A percentile compares a stretch with the other conserved stretches of the same genome.
phyloP scores from a whole-genome alignment of 1,140 invertebrate species.

The Rhagoletis zephyria region DNA sequence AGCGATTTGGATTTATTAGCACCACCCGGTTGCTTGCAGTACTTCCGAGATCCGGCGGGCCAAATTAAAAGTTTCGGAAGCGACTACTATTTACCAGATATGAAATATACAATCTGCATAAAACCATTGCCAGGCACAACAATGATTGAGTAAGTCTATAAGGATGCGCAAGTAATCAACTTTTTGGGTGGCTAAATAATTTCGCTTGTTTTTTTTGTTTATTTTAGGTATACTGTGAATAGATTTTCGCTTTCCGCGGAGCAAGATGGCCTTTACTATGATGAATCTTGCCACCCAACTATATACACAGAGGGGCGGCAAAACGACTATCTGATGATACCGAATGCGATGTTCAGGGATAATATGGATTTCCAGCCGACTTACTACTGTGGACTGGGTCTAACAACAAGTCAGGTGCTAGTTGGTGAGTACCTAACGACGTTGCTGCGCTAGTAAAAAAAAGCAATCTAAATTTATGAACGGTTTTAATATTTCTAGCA shows the following conservation, averaged over 20 bases:
- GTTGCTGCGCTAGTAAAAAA: not conserved
- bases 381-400: constrained; percentile 53
- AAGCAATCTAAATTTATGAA: not conserved
- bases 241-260: constrained; percentile 53
- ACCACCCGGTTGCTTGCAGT: constrained; percentile 78
- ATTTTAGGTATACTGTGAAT: constrained; percentile 51
- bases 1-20: constrained; percentile 67
- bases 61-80: constrained; percentile 76
- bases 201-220: not conserved
- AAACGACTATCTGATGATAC: constrained; percentile 75
- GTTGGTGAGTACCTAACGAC: not conserved
- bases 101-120: constrained; percentile 73
- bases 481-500: not conserved
- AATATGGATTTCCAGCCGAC: constrained; percentile 64
- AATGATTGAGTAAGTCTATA: constrained; percentile 55
- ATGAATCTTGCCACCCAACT: constrained; percentile 54
- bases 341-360: constrained; percentile 57
- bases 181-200: not conserved
- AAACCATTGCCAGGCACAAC: constrained; percentile 53
- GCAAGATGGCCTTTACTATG: constrained; percentile 29
- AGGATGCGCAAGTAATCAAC: not conserved
- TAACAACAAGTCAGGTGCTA: not conserved
- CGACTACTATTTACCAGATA: constrained; percentile 57
- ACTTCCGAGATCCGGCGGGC: constrained; percentile 76
- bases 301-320: constrained; percentile 45